Conservation (phyloP, 2,797 vertebrate species). For the Macrochelys suwanniensis region DNA sequence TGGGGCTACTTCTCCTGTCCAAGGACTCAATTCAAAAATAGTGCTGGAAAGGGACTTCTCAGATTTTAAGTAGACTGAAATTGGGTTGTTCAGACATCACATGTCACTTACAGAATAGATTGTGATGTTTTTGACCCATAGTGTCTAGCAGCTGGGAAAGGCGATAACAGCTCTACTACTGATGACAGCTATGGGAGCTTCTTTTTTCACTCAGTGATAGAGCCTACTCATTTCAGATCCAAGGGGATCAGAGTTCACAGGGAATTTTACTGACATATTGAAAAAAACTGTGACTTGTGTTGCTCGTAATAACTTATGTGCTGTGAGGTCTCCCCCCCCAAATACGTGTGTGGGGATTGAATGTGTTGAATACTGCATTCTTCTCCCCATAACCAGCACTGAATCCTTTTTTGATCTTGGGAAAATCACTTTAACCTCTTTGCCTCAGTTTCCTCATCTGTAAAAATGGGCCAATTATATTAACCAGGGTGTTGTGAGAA, state of each 20-base stretch:
- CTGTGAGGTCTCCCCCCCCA: neutral
- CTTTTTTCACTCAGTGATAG: neutral
- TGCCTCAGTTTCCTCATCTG: constrained; percentile 15
- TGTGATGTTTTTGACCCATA: constrained; percentile 52
- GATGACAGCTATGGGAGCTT: constrained; percentile 5
- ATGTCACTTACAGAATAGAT: neutral
- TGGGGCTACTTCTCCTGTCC: neutral
- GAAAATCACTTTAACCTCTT: constrained; percentile 43
- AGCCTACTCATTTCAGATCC: neutral
- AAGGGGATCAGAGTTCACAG: neutral
- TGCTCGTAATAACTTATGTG: neutral
- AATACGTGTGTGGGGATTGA: neutral
- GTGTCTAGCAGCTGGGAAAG: constrained; percentile 48
- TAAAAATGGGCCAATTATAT: constrained; percentile 28
- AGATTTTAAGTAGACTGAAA: constrained; percentile 6
- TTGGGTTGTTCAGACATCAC: constrained; percentile 3
- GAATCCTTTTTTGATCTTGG: constrained; percentile 32
- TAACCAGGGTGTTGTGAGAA: constrained; percentile 28
- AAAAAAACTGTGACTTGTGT: neutral
- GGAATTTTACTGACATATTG: neutral
- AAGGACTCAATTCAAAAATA: constrained; percentile 44
- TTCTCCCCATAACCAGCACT: constrained; percentile 13
- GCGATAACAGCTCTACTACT: constrained; percentile 25
- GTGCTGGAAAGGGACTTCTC: constrained; percentile 49
- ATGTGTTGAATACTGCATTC: neutral